Percentiles rank a stretch among this genome's conserved stretches.
phyloP scores from a whole-genome alignment of 2,113 vertebrate species.

The Nipponia nippon region DNA sequence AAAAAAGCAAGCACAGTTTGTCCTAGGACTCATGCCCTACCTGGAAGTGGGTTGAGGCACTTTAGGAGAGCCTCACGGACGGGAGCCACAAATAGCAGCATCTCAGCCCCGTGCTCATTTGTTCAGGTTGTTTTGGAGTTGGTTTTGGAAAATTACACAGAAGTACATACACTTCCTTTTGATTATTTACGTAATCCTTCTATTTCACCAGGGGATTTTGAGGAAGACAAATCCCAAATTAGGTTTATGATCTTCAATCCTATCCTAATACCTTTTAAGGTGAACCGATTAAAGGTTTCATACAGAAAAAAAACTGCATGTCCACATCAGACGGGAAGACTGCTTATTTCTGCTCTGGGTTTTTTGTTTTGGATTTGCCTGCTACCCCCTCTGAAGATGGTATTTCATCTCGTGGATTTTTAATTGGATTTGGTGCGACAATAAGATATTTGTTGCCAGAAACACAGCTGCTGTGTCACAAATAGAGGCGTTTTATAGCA shows the following conservation, averaged over 20 bases:
- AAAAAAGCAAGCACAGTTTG: not conserved
- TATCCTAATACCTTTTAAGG: not conserved
- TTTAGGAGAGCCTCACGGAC: not conserved
- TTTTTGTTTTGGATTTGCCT: not conserved
- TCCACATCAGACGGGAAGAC: not conserved
- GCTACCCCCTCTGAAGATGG: not conserved
- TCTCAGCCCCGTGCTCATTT: not conserved
- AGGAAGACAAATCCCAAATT: not conserved
- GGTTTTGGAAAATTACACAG: not conserved
- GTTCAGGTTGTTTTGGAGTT: not conserved
- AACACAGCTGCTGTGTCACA: not conserved
- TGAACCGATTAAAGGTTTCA: not conserved
- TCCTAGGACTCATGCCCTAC: not conserved
- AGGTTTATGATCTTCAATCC: not conserved
- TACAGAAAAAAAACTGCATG: not conserved
- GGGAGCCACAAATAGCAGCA: not conserved
- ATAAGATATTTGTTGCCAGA: conserved; percentile 6
- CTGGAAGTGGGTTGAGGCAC: not conserved
- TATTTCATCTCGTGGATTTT: not conserved
- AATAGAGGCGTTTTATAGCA: not conserved
- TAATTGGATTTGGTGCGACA: not conserved
- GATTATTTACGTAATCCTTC: not conserved
- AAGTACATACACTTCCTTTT: not conserved
- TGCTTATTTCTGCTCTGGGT: not conserved
- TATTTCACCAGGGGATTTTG: not conserved